Base-by-base conservation (phyloP, 1,140 invertebrate genomes). In the Drosophila takahashii region DNA sequence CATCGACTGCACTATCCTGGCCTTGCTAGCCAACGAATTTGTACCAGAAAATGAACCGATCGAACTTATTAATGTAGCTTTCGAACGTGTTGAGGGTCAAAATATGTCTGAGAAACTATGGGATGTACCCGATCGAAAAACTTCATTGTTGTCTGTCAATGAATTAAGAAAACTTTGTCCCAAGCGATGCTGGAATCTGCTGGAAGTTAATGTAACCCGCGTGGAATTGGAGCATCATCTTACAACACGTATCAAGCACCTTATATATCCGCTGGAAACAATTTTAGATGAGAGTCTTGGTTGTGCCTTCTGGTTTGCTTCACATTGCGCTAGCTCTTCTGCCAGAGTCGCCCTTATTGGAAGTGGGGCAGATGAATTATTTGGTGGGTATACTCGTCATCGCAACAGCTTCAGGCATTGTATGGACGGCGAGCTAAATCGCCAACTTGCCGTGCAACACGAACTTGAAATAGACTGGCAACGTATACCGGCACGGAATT, bases 61-160 rank as follows among this genome's bases (percentile, higher is more conserved):
- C 80, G 98, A 99, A 93, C 94, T 99, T n/a, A 94, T 99, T 16
- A 99, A 99, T 95, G 97, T 99, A 29, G 97, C 98, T n/a, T 99
- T 99, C 94, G 95, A 96, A 92, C 11, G 37, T 29, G 5, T 69
- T 15, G 48, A 27, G 4, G 51, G 45, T 10, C 61, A 51, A 67
- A 70, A 45, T 8, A n/a, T 11, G 26, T 29, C 32, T 26, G 50
- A 67, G 15, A 37, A 48, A 3, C 13, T 32, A 4, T 91, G 91
- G 74, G 77, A 90, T 39, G 96, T 97, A 7, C 97, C 97, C 32
- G 97, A 98, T 92, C 93, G 97, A 89, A 90, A 95, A 77, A 97
- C 97, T 29, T 97, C 97, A 4, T 92, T 93, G 67, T 90, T 95
- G 81, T 96, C 97, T 16, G 94, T 95, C 39, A 78, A 94, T 51